phyloP scores from a whole-genome alignment of 2,888 invertebrate species.

The Metellina segmentata region DNA sequence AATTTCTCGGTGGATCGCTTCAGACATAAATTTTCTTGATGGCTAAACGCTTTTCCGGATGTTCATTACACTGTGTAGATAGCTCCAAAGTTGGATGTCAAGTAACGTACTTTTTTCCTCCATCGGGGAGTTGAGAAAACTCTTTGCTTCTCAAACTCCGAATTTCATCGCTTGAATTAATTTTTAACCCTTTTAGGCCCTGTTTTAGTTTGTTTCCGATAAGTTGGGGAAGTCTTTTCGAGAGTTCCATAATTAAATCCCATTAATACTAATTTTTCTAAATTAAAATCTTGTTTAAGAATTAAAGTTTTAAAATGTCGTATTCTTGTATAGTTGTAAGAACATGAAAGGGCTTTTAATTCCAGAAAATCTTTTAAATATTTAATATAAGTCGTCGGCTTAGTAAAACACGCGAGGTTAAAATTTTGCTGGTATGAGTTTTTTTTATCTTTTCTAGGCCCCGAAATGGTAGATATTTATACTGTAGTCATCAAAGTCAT shows the following conservation, averaged over 20 bases:
- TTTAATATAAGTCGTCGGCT: too few species aligned
- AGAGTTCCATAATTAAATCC: background rate
- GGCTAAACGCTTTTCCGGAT: background rate
- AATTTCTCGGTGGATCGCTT: background rate
- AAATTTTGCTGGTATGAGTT: too few species aligned
- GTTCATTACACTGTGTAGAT: background rate
- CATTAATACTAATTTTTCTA: background rate
- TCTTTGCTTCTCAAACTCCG: background rate
- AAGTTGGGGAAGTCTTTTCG: background rate
- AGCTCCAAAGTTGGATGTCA: background rate
- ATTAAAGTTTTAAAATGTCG: too few species aligned
- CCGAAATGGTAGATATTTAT: too few species aligned
- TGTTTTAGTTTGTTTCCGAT: background rate
- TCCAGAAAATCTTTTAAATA: background rate
- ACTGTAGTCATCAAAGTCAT: too few species aligned
- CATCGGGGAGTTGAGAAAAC: background rate
- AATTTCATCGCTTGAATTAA: background rate
- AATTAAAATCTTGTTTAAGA: background rate
- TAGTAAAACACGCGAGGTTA: too few species aligned
- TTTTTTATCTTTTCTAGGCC: too few species aligned
- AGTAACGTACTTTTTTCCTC: background rate
- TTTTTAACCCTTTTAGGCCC: background rate
- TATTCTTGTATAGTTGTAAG: too few species aligned
- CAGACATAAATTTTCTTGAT: background rate
- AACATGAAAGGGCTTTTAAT: conserved; percentile 7